phyloP scores from a whole-genome alignment of 2,113 vertebrate species.

The Laterallus jamaicensis region DNA sequence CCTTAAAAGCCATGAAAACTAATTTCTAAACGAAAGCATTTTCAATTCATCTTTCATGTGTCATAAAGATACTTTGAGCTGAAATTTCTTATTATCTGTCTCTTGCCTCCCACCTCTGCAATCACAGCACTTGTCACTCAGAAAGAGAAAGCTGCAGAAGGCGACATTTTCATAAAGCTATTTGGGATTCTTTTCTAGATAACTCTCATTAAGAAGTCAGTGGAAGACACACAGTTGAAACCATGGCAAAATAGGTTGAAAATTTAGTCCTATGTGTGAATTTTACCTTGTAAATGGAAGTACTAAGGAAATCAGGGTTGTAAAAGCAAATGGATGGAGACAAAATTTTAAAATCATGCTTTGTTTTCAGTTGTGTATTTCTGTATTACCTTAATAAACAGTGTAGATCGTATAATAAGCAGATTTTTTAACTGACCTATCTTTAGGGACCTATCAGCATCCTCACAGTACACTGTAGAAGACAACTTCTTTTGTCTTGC shows the following conservation, averaged over 20 bases:
- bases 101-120: slow-evolving; percentile 46
- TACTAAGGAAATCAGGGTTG: not conserved
- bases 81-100: slow-evolving; percentile 49
- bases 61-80: slow-evolving; percentile 28
- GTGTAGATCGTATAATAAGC: not conserved
- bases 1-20: slow-evolving; percentile 41
- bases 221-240: not conserved
- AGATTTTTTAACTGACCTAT: not conserved
- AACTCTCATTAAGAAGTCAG: slow-evolving; percentile 12
- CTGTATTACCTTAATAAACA: not conserved
- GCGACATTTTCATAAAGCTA: slow-evolving; percentile 1
- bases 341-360: not conserved
- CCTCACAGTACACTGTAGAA: not conserved
- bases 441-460: not conserved
- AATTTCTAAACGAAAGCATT: slow-evolving; percentile 54
- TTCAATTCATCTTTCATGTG: slow-evolving; percentile 46
- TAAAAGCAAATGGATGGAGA: not conserved
- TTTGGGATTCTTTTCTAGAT: not conserved
- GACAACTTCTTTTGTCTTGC: not conserved
- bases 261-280: not conserved
- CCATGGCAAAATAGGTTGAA: not conserved
- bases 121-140: slow-evolving; percentile 27
- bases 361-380: not conserved
- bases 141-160: not conserved
- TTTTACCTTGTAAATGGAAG: not conserved